A percentile compares a stretch with the other conserved stretches of the same genome.
phyloP scores from a whole-genome alignment of 1,140 invertebrate genomes.

The Prorops nasuta region DNA sequence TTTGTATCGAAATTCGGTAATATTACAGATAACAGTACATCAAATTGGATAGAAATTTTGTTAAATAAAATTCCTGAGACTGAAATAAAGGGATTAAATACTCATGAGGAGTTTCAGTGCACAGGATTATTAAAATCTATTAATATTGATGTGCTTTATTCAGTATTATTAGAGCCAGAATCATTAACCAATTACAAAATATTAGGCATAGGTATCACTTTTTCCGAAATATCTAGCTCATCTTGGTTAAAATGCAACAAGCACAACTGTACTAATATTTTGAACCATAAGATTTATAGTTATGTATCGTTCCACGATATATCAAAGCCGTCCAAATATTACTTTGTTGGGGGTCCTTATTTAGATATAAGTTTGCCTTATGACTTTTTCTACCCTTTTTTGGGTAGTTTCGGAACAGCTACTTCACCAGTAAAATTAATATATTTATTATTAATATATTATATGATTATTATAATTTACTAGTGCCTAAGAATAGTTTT shows the following conservation, averaged over 20 bases:
- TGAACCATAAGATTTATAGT: constrained; percentile 39
- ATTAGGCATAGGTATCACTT: constrained; percentile 41
- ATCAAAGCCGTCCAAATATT: constrained; percentile 54
- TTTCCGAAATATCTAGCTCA: constrained; percentile 36
- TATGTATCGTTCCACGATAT: constrained; percentile 64
- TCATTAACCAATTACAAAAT: constrained; percentile 45
- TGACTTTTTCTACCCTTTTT: constrained; percentile 73
- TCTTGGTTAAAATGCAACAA: constrained; percentile 39
- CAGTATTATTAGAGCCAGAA: constrained; percentile 38
- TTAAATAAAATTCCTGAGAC: constrained; percentile 40
- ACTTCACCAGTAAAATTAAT: constrained; percentile 1
- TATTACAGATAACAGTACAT: constrained; percentile 44
- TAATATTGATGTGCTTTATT: constrained; percentile 56
- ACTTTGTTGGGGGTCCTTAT: constrained; percentile 61
- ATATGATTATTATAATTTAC: too few species aligned
- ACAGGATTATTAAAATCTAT: constrained; percentile 53
- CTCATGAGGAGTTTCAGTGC: constrained; percentile 43
- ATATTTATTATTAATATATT: constrained; percentile 1
- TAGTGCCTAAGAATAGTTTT: too few species aligned
- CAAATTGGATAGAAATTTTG: constrained; percentile 61
- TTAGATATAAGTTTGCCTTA: constrained; percentile 64
- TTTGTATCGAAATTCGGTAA: constrained; percentile 64
- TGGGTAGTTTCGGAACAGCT: constrained; percentile 26
- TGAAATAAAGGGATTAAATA: constrained; percentile 29
- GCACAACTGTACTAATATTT: constrained; percentile 33